These are phyloP conservation scores for Ammodytes dubius DNA, from an alignment of 2,113 vertebrate species.

Conservation along the genomic window DNA sequence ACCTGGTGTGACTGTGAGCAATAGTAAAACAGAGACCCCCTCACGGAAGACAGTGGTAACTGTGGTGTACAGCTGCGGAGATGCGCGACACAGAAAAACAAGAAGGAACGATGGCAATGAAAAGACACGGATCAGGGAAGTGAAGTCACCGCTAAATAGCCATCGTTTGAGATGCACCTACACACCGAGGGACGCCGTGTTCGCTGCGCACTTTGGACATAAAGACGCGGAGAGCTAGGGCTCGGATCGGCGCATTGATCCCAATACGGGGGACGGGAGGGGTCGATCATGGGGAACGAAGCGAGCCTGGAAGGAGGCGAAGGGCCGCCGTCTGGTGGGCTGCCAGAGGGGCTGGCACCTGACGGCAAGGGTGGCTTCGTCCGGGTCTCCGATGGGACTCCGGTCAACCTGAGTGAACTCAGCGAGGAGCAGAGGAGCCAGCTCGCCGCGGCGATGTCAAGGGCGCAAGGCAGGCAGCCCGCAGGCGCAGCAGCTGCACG, in stretches of 20 bases:
- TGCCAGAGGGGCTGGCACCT: constrained; percentile 89
- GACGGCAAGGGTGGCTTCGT: constrained; percentile 88
- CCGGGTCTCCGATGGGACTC: constrained; percentile 85
- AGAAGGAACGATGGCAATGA: constrained; percentile 36
- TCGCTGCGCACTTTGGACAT: constrained; percentile 66
- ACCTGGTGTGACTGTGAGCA: background rate
- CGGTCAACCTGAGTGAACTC: constrained; percentile 91
- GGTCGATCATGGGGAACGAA: constrained; percentile 95
- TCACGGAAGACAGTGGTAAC: constrained; percentile 71
- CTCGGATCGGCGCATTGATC: constrained; percentile 69
- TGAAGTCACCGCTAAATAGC: constrained; percentile 60
- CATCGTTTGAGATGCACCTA: constrained; percentile 67
- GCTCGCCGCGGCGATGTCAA: constrained; percentile 94
- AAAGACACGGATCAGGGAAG: background rate
- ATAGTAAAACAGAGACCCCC: constrained; percentile 64
- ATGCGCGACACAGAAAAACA: constrained; percentile 78
- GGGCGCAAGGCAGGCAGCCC: constrained; percentile 92
- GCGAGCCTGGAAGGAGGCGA: constrained; percentile 95
- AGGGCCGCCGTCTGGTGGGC: constrained; percentile 84
- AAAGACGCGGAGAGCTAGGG: constrained; percentile 32
- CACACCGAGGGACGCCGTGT: constrained; percentile 52
- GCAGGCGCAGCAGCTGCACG: constrained; percentile 86
- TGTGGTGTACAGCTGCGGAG: constrained; percentile 75
- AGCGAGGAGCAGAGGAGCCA: constrained; percentile 94
- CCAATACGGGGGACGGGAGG: constrained; percentile 70